Evolutionary conservation across 2,888 invertebrate genomes (phyloP), one percentile per base, ranked within the genome.

Genomic region (Cephonodes hylas): DNA sequence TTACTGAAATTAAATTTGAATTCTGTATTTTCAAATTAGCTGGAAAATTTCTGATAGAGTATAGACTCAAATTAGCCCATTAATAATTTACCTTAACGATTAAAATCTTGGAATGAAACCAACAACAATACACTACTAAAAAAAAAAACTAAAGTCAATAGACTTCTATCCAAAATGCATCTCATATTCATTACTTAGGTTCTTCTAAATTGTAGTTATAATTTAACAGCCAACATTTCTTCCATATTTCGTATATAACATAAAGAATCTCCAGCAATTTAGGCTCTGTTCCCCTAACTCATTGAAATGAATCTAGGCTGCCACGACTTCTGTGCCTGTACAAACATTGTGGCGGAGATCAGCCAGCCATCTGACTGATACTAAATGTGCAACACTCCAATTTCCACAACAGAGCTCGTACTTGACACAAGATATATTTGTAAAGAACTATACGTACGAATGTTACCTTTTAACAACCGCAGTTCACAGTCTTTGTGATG

Each of bases 371-470:
- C 13, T 25, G n/a, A 22, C 53, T 53, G 25, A 27, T 42, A 42
- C 61, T 42, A 66, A 61, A 66, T 58, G 59, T 58, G 31, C 34
- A 67, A 57, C 69, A 63, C 63, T 71, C 70, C 69, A 73, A 75
- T 75, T 67, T 68, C 58, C 46, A 62, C 70, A 66, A 66, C 68
- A 69, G 65, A 72, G 67, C 15, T 64, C 69, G 66, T 69, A 66
- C 68, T 68, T 66, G 68, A 71, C 71, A 71, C 62, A 72, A 70
- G 67, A 69, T 69, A 72, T 69, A 75, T 73, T 72, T 72, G 73
- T 68, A 64, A 69, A 68, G 66, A 72, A 65, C 73, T 72, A 67
- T 61, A 66, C 61, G 64, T 70, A 71, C 63, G 63, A 67, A 69
- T 64, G 70, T 53, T 60, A 60, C 60, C 60, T 60, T 60, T 60